Conservation (phyloP, 2,113 vertebrate species). For the Embiotoca jacksoni region DNA sequence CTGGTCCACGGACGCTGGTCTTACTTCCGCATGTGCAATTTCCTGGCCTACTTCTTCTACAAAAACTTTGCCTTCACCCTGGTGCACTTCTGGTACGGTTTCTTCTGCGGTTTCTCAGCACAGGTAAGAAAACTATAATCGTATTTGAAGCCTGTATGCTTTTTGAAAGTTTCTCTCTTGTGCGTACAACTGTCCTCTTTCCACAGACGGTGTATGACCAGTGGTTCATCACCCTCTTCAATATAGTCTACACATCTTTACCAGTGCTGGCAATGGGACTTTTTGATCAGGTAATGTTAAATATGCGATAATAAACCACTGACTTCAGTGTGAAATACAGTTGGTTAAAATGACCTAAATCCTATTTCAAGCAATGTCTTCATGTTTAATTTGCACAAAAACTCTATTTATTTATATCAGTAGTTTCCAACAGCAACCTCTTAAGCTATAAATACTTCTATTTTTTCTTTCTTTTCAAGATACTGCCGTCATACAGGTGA, state of each 20-base stretch:
- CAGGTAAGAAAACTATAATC: slow-evolving; percentile 75
- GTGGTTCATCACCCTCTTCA: slow-evolving; percentile 91
- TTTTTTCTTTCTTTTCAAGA: slow-evolving; percentile 51
- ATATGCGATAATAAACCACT: not conserved
- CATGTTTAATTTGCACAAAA: not conserved
- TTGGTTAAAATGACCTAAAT: not conserved
- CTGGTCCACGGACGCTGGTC: slow-evolving; percentile 88
- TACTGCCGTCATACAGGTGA: slow-evolving; percentile 48
- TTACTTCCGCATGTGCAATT: slow-evolving; percentile 88
- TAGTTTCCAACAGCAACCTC: not conserved
- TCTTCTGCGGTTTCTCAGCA: slow-evolving; percentile 90
- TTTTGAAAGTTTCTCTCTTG: not conserved
- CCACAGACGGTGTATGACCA: slow-evolving; percentile 90
- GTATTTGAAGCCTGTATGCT: not conserved
- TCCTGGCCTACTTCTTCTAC: slow-evolving; percentile 90
- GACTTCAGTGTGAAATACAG: not conserved
- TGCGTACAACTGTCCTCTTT: slow-evolving; percentile 17
- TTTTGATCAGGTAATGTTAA: slow-evolving; percentile 87
- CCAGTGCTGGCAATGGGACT: slow-evolving; percentile 90
- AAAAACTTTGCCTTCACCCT: slow-evolving; percentile 89
- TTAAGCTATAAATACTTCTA: slow-evolving; percentile 15
- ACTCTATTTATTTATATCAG: slow-evolving; percentile 19
- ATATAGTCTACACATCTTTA: slow-evolving; percentile 89
- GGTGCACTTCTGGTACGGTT: slow-evolving; percentile 89
- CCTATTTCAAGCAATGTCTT: not conserved